phyloP scores from a whole-genome alignment of 2,113 vertebrate genomes.

The Aegotheles bennettii region DNA sequence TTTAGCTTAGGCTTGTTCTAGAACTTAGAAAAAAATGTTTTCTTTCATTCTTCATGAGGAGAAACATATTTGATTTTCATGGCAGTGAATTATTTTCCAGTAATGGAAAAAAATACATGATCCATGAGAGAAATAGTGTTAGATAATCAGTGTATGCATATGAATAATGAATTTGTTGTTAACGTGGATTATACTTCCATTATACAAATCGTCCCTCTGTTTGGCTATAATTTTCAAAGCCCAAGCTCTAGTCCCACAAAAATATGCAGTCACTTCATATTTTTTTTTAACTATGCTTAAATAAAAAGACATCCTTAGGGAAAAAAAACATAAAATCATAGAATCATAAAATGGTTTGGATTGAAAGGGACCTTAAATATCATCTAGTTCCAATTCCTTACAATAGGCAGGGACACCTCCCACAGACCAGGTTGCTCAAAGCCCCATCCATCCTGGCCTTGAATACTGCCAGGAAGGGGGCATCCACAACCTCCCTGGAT shows the following conservation, averaged over 20 bases:
- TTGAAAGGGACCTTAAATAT: too few species aligned
- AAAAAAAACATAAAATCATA: neutral
- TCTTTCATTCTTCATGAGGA: neutral
- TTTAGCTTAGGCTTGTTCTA: neutral
- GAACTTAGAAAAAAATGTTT: neutral
- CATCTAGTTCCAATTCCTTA: too few species aligned
- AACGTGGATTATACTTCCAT: neutral
- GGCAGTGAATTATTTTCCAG: neutral
- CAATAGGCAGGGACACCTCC: too few species aligned
- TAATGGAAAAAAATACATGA: neutral
- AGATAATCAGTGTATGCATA: neutral
- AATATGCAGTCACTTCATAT: neutral
- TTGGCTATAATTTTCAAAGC: neutral
- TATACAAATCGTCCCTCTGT: neutral
- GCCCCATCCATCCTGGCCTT: too few species aligned
- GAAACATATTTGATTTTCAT: neutral
- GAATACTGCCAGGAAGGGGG: too few species aligned
- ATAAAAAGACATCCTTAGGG: neutral
- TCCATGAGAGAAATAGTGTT: neutral
- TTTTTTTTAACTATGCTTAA: neutral
- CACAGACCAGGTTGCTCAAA: too few species aligned
- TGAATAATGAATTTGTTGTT: neutral
- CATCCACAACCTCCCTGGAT: too few species aligned
- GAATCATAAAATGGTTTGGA: too few species aligned
- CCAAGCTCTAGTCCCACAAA: neutral